phyloP scores from a whole-genome alignment of 2,113 vertebrate species.

The Uria lomvia region DNA sequence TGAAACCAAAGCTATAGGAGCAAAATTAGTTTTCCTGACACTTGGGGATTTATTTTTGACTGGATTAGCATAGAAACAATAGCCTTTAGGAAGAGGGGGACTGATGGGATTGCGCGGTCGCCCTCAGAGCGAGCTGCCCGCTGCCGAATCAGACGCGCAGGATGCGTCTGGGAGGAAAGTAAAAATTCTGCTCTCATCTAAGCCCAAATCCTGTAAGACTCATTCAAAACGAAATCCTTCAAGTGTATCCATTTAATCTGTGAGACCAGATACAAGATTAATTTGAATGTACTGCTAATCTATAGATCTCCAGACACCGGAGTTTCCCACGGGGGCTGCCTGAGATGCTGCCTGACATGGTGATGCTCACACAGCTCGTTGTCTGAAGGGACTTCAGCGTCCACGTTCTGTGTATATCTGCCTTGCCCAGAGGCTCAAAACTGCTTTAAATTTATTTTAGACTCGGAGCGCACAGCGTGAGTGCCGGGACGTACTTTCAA shows the following conservation, averaged over 20 bases:
- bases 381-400: background rate
- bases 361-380: background rate
- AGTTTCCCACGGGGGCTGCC: background rate
- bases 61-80: background rate
- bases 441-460: background rate
- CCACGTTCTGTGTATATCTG: background rate
- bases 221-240: conserved; percentile 49
- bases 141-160: background rate
- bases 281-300: conserved; percentile 61
- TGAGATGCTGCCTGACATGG: background rate
- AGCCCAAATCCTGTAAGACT: conserved; percentile 51
- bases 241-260: conserved; percentile 61
- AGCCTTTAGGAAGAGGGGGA: background rate
- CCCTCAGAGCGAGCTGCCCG: background rate
- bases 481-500: background rate
- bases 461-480: background rate
- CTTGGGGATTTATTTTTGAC: background rate
- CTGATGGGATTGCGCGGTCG: background rate
- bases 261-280: conserved; percentile 48
- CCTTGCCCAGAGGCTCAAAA: background rate
- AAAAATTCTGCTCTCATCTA: conserved; percentile 54
- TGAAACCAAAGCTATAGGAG: background rate
- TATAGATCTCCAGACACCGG: background rate
- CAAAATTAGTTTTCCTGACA: background rate
- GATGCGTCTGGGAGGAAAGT: background rate